Conservation (phyloP, 2,888 invertebrate genomes). For the Arge pagana region DNA sequence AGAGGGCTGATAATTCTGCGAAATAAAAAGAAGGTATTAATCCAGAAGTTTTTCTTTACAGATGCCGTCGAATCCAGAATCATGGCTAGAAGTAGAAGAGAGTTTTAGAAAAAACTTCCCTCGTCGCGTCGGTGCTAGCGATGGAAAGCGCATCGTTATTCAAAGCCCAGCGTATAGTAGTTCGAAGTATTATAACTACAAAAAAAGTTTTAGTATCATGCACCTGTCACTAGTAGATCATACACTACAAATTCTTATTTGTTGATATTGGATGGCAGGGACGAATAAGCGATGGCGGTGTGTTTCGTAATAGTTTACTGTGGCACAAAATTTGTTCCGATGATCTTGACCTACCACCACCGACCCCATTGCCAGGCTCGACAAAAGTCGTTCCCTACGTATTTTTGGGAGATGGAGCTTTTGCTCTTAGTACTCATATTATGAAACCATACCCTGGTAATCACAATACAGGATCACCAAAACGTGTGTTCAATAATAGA, state of each 20-base stretch:
- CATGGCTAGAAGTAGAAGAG: too few species aligned
- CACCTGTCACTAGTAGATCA: conserved; percentile 51
- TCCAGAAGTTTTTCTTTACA: too few species aligned
- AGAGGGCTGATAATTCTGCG: too few species aligned
- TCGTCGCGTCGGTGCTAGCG: conserved; percentile 42
- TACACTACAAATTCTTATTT: conserved; percentile 49
- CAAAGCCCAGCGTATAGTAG: conserved; percentile 40
- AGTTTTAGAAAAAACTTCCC: too few species aligned
- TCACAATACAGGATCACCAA: conserved; percentile 22
- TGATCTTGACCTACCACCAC: conserved; percentile 30
- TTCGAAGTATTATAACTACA: conserved; percentile 45
- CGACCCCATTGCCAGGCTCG: conserved; percentile 28
- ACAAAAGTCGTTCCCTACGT: conserved; percentile 34
- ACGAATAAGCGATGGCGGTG: conserved; percentile 44
- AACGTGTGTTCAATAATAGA: conserved; percentile 43
- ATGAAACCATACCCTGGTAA: conserved; percentile 32
- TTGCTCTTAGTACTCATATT: conserved; percentile 29
- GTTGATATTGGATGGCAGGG: conserved; percentile 48
- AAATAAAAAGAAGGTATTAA: too few species aligned
- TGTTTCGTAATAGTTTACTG: conserved; percentile 35
- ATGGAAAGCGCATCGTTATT: conserved; percentile 46
- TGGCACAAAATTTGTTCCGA: conserved; percentile 35
- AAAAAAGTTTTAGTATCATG: conserved; percentile 46
- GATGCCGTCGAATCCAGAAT: too few species aligned
- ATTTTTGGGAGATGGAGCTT: conserved; percentile 37